Conservation (phyloP, 2,888 invertebrate species). For the Diarsia brunnea region DNA sequence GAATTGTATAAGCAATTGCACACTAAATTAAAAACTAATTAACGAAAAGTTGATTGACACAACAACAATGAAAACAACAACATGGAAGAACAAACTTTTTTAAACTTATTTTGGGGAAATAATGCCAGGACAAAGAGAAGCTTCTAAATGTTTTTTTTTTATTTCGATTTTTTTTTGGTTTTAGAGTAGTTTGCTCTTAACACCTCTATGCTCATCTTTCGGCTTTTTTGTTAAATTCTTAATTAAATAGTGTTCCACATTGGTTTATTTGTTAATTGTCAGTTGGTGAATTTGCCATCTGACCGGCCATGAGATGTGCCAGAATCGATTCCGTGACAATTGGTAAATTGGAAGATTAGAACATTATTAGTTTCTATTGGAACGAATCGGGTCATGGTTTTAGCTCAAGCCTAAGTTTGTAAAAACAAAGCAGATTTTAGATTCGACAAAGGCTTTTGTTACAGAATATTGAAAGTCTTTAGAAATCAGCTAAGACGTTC, state of each 20-base stretch:
- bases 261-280: constrained; percentile 63
- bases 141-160: neutral
- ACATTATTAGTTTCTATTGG: constrained; percentile 76
- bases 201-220: neutral
- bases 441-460: neutral
- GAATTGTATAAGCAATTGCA: constrained; percentile 58
- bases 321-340: constrained; percentile 64
- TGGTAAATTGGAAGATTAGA: constrained; percentile 81
- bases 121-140: neutral
- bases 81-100: neutral
- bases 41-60: constrained; percentile 31
- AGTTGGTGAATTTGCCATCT: constrained; percentile 44
- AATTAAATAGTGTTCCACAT: constrained; percentile 37
- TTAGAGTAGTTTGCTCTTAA: neutral
- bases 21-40: constrained; percentile 58
- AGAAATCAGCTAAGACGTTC: neutral
- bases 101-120: neutral
- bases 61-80: neutral
- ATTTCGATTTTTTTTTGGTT: neutral
- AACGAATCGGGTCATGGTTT: constrained; percentile 77
- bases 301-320: constrained; percentile 57
- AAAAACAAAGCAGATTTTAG: constrained; percentile 15
- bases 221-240: neutral
- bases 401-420: constrained; percentile 33
- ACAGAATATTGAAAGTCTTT: neutral